Percentiles rank a stretch among this genome's conserved stretches.
phyloP scores from a whole-genome alignment of 1,140 invertebrate genomes.

The Hestina assimilis region DNA sequence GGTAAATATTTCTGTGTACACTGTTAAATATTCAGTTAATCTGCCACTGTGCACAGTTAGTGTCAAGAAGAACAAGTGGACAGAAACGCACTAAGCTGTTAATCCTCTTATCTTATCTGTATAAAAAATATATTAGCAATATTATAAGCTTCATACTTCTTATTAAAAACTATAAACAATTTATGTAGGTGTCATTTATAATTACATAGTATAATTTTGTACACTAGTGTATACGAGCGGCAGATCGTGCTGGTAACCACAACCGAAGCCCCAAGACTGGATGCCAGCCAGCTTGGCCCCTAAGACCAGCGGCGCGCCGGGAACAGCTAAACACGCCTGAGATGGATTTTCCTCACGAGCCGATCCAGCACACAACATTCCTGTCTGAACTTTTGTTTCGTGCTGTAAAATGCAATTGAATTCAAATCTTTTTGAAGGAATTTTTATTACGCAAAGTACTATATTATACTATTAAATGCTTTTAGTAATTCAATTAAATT shows the following conservation, averaged over 20 bases:
- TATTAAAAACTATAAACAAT: not conserved
- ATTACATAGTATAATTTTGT: constrained; percentile 40
- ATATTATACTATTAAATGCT: too few relatives aligned
- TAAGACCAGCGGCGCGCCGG: constrained; percentile 55
- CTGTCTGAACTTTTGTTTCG: constrained; percentile 24
- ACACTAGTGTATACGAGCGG: constrained; percentile 54
- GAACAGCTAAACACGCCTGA: constrained; percentile 48
- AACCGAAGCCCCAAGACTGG: constrained; percentile 63
- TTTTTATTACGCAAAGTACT: too few relatives aligned
- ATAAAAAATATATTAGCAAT: too few relatives aligned
- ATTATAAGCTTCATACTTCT: too few relatives aligned
- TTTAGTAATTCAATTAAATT: too few relatives aligned
- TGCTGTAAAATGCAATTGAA: constrained; percentile 31
- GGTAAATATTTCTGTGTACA: too few relatives aligned
- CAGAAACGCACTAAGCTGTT: too few relatives aligned
- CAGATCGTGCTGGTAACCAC: constrained; percentile 50
- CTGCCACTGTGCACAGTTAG: too few relatives aligned
- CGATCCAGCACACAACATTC: constrained; percentile 53
- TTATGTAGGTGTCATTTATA: constrained; percentile 15
- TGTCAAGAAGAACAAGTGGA: too few relatives aligned
- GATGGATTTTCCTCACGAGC: constrained; percentile 39
- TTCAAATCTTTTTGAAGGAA: too few relatives aligned
- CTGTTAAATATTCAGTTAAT: too few relatives aligned
- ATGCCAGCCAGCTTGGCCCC: constrained; percentile 39
- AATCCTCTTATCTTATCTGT: too few relatives aligned